Conservation (phyloP, 2,113 vertebrate species). For the Anthoscopus minutus region DNA sequence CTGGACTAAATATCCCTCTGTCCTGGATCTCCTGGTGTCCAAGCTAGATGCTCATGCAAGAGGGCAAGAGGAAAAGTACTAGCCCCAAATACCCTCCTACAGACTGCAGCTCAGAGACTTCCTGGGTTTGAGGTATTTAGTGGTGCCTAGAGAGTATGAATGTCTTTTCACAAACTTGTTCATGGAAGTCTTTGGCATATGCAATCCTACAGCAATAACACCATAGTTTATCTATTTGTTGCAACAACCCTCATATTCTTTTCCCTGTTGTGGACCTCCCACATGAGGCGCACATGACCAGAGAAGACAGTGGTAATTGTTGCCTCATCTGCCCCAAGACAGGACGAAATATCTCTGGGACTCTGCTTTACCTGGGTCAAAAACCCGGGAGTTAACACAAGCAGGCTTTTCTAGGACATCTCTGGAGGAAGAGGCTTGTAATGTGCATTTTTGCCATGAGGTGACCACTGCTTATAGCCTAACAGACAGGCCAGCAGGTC, state of each 20-base stretch:
- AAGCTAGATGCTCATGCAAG: background rate
- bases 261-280: background rate
- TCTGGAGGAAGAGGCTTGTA: background rate
- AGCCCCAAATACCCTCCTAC: background rate
- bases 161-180: background rate
- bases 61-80: background rate
- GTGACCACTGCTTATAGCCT: background rate
- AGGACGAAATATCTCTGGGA: background rate
- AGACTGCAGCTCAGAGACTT: background rate
- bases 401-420: background rate
- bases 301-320: background rate
- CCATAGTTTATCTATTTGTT: background rate
- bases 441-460: background rate
- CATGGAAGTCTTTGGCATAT: background rate
- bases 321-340: background rate
- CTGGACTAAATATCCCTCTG: background rate
- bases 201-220: background rate
- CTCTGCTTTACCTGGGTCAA: background rate
- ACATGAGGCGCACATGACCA: background rate
- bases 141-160: background rate
- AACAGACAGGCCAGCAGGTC: background rate
- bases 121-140: background rate
- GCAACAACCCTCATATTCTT: background rate
- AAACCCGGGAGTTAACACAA: background rate
- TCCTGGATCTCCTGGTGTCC: background rate